These are phyloP conservation scores for Aphelinus atriplicis DNA, from an alignment of 1,140 invertebrate genomes.

Conservation along the genomic window DNA sequence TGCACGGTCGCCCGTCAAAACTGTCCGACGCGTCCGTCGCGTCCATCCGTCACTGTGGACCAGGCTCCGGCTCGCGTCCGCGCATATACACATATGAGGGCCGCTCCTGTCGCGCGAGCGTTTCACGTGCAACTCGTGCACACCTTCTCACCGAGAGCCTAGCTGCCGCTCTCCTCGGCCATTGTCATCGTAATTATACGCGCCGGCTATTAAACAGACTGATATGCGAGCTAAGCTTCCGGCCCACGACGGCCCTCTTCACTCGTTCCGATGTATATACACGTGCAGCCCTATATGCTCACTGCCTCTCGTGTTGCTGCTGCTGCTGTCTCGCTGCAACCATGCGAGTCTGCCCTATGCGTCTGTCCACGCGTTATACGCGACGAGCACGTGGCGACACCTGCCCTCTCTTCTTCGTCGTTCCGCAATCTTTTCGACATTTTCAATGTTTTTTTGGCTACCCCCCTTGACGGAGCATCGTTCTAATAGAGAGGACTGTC, in stretches of 20 bases:
- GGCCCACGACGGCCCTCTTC: constrained; percentile 49
- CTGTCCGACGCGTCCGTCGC: constrained; percentile 46
- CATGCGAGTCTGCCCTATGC: no score
- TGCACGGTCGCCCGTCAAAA: constrained; percentile 51
- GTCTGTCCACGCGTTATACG: background rate
- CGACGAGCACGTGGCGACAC: background rate
- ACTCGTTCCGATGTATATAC: background rate
- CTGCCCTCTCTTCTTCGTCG: background rate
- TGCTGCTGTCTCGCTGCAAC: no score
- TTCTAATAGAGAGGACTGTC: no score
- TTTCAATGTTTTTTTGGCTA: no score
- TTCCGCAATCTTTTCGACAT: no score
- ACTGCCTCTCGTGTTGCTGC: background rate
- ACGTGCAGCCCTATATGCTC: constrained; percentile 14
- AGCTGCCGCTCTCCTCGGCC: constrained; percentile 37
- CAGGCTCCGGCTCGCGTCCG: no score
- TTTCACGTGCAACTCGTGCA: constrained; percentile 17
- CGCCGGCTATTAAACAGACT: constrained; percentile 66
- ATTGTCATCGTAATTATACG: constrained; percentile 67
- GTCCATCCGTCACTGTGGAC: constrained; percentile 53
- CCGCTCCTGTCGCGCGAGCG: no score
- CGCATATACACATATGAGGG: no score
- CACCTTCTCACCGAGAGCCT: constrained; percentile 32
- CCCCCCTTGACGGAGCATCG: no score
- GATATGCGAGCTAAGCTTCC: constrained; percentile 63